phyloP scores from a whole-genome alignment of 2,113 vertebrate genomes.

The Romanogobio albipinnatus region DNA sequence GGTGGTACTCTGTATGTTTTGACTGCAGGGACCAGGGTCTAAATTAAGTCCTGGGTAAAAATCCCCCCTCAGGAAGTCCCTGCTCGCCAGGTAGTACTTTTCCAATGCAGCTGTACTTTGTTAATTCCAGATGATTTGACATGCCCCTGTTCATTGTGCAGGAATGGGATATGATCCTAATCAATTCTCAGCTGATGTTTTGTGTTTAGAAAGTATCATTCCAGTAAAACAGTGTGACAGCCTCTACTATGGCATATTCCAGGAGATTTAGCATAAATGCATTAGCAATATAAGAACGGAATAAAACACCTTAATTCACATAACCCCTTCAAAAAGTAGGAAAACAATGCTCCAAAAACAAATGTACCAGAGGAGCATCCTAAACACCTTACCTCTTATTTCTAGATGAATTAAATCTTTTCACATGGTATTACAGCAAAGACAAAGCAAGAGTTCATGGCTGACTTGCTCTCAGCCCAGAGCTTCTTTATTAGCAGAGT shows the following conservation, averaged over 20 bases:
- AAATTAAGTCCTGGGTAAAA: too few relatives aligned
- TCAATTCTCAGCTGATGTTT: slow-evolving; percentile 9
- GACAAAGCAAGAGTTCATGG: background rate
- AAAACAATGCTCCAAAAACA: background rate
- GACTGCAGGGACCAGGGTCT: too few relatives aligned
- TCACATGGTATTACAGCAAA: background rate
- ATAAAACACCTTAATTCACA: background rate
- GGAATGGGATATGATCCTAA: slow-evolving; percentile 15
- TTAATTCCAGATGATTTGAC: slow-evolving; percentile 12
- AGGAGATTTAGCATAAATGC: slow-evolving; percentile 9
- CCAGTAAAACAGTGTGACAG: background rate
- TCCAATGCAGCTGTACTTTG: background rate
- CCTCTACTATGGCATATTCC: background rate
- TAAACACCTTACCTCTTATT: background rate
- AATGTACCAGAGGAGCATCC: background rate
- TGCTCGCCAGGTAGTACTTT: too few relatives aligned
- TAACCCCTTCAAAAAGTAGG: background rate
- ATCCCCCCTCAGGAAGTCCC: too few relatives aligned
- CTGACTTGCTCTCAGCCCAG: background rate
- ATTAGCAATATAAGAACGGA: background rate
- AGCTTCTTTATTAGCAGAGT: background rate
- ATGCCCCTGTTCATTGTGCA: slow-evolving; percentile 7
- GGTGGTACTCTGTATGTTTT: too few relatives aligned
- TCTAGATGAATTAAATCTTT: background rate
- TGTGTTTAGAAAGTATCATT: background rate